Evolutionary conservation across 1,140 invertebrate species (phyloP).

Genomic region (Cylas formicarius): DNA sequence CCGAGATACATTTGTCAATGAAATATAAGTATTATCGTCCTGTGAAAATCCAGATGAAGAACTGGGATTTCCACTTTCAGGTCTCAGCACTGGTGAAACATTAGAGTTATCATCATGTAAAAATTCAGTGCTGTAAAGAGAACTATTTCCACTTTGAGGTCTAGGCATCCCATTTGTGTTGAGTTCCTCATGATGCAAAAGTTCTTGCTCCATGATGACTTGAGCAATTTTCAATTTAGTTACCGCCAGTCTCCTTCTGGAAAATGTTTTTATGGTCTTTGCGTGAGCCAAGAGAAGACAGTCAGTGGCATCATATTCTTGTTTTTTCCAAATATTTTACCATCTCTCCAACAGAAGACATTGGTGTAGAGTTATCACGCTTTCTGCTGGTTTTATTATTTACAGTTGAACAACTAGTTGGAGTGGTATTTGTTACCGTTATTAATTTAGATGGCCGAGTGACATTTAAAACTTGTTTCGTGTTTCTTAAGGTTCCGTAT

Average conservation of each 20-base stretch:
- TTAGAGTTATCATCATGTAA: too few species aligned
- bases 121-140: not conserved
- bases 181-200: slow-evolving; percentile 13
- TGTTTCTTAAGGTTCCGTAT: too few species aligned
- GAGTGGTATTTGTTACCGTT: too few species aligned
- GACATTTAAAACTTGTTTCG: too few species aligned
- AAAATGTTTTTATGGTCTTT: slow-evolving; percentile 14
- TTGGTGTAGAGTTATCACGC: not conserved
- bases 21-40: slow-evolving; percentile 3
- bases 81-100: too few species aligned
- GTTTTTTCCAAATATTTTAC: slow-evolving; percentile 11
- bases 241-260: slow-evolving; percentile 1
- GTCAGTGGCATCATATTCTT: slow-evolving; percentile 8
- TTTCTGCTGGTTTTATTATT: slow-evolving; percentile 7
- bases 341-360: not conserved
- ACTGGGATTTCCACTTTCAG: not conserved
- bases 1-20: not conserved
- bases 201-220: slow-evolving; percentile 16
- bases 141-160: too few species aligned
- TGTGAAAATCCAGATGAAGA: not conserved
- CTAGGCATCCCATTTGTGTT: too few species aligned
- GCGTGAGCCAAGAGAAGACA: slow-evolving; percentile 9
- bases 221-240: slow-evolving; percentile 16
- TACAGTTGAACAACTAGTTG: too few species aligned
- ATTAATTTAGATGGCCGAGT: too few species aligned